Percentiles rank a stretch among this genome's conserved stretches.
These are phyloP conservation scores for Rhodinocichla rosea DNA, from an alignment of 2,113 vertebrate genomes.

Conservation along the genomic window DNA sequence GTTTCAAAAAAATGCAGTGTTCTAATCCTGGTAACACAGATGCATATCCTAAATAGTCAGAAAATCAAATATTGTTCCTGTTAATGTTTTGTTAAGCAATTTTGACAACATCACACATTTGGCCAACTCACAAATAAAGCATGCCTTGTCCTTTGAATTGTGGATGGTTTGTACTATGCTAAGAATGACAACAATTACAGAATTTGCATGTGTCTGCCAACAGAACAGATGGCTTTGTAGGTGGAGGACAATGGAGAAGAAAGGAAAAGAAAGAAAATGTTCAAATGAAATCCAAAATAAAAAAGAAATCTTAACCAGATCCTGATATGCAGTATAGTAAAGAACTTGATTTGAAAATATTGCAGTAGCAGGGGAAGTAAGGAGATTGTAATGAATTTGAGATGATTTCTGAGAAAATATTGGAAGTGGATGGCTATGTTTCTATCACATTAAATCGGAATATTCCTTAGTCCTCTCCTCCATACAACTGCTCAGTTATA, in stretches of 20 bases:
- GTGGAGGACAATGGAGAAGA: constrained; percentile 53
- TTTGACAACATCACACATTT: constrained; percentile 67
- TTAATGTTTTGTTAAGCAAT: constrained; percentile 73
- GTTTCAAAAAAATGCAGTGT: constrained; percentile 38
- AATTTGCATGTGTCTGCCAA: constrained; percentile 68
- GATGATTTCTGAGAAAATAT: background rate
- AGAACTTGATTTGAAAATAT: background rate
- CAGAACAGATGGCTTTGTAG: constrained; percentile 70
- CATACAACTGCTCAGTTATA: background rate
- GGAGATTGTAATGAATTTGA: background rate
- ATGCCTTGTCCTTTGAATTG: constrained; percentile 57
- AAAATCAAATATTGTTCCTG: constrained; percentile 72
- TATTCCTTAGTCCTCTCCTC: background rate
- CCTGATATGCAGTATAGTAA: background rate
- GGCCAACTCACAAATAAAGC: constrained; percentile 59
- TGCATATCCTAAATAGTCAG: constrained; percentile 36
- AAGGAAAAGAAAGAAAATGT: background rate
- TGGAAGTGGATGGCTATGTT: background rate
- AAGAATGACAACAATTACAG: constrained; percentile 75
- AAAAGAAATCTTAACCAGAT: background rate
- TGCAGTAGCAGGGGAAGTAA: background rate
- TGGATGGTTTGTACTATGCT: constrained; percentile 61
- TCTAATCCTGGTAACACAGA: constrained; percentile 52
- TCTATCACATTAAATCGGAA: background rate
- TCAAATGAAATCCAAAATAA: constrained; percentile 6